Base-by-base conservation (phyloP, 2,888 invertebrate species). In the Ernsta delagoae region DNA sequence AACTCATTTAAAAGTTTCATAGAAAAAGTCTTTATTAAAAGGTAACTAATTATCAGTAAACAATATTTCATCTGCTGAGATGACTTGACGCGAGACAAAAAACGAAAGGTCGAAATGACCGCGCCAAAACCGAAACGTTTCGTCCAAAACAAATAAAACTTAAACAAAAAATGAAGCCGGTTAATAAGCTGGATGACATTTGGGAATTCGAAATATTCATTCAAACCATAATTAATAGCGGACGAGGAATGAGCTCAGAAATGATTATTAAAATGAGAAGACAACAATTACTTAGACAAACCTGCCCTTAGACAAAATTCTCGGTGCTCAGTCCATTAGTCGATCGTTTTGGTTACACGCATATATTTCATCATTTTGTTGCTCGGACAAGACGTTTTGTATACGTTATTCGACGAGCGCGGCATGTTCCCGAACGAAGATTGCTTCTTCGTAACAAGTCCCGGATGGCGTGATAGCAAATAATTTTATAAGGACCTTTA, bases 101-200 rank as follows among this genome's bases (percentile, higher is more conserved):
- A 92, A 91, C 86, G 79, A 90, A 87, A 87, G 87, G 85, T 87
- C 86, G 84, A 86, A 86, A 87, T 88, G 89, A 89, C 90, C 92
- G 89, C 91, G 92, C 92, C 92, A 93, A 93, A 92, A 92, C 88
- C 88, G 87, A 92, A 92, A 90, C 86, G 87, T 79, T 84, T 81
- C 79, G 82, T 83, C 86, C 87, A 90, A 92, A 92, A 89, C 90
- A 90, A 92, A 91, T 85, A 90, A 92, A 87, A 90, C 76, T 80
- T 79, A 83, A 88, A 90, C 88, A 92, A 92, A 91, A 92, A 93
- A 90, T 89, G 87, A 88, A 84, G 88, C 79, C 89, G 83, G 92
- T 92, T 93, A 93, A 92, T 93, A 92, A 93, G 92, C 90, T 90
- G 90, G 90, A 92, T 92, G 92, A 92, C 92, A 92, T 92, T 92